Base-by-base conservation (phyloP, 2,113 vertebrate species). In the Antigone vipio region DNA sequence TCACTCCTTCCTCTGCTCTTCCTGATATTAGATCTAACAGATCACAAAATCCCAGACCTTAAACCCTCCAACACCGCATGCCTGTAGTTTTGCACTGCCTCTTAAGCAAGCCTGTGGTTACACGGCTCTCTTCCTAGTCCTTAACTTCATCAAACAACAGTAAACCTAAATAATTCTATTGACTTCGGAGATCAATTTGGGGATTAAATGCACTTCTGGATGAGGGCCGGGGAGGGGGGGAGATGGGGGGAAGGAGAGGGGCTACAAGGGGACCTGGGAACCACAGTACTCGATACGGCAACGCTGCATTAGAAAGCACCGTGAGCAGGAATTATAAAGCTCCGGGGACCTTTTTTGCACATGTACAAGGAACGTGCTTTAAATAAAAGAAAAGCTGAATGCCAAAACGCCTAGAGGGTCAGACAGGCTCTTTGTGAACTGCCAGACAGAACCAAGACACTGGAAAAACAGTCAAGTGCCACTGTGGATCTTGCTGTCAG, bases 311-410 rank as follows among this genome's bases (percentile, higher is more conserved):
- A 78, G 40, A 92, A 84, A 81, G 35, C 60, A 87, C 58, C 30
- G 42, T 12, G 7, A 83, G 17, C 17, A 7, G 4, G 52, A 89
- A 92, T 66, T 66, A 63, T 12, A 81, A 95, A 89, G 47, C 76
- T 78, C 59, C 47, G 22, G 82, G 52, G 68, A 92, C 55, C 7
- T 23, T 84, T 95, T 86, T 78, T 75, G 38, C 49, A 68, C 47
- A 29, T 26, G 22, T 75, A 68, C 58, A 50, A 82, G 40, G 44
- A 68, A 73, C 0, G 4, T 60, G 45, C 45, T 68, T 89, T 91
- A 94, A 94, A 89, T 85, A 75, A 91, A 92, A 90, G 35, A 60
- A 93, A 89, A 92, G 52, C 58, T 82, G 66, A 82, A 96, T 82
- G 62, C 40, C 69, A 89, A 85, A 94, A 91, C 82, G 84, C 52